Evolutionary conservation across 2,888 invertebrate genomes (phyloP).

Genomic region (Malachius bipustulatus): DNA sequence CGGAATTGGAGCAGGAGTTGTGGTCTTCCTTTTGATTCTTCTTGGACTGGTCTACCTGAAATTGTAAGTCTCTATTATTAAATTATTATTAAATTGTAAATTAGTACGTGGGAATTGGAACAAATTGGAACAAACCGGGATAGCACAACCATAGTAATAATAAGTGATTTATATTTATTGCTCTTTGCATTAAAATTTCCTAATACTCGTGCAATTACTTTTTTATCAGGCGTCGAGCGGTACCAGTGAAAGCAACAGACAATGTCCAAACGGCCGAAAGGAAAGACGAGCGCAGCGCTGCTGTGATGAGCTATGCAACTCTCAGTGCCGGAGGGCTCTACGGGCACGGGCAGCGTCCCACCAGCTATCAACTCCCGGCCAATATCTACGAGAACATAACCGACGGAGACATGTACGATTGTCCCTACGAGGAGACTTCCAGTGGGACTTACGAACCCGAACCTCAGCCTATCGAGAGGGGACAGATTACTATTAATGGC

Average conservation of each 20-base stretch:
- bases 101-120: too few species aligned
- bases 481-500: conserved; percentile 76
- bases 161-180: too few species aligned
- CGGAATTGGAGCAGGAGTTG: conserved; percentile 72
- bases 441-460: conserved; percentile 47
- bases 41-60: conserved; percentile 71
- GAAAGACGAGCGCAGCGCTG: conserved; percentile 76
- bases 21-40: conserved; percentile 64
- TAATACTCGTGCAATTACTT: too few species aligned
- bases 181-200: too few species aligned
- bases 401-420: conserved; percentile 62
- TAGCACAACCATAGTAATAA: too few species aligned
- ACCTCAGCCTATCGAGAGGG: conserved; percentile 51
- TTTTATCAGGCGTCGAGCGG: conserved; percentile 60
- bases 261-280: conserved; percentile 77
- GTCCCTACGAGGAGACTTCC: conserved; percentile 57
- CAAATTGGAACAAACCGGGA: too few species aligned
- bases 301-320: conserved; percentile 81
- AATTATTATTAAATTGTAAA: too few species aligned
- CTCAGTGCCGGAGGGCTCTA: conserved; percentile 56
- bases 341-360: too few species aligned
- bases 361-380: conserved; percentile 32
- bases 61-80: conserved; percentile 51
- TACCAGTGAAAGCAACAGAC: conserved; percentile 79
- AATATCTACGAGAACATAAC: conserved; percentile 51